A percentile compares a stretch with the other conserved stretches of the same genome.
Evolutionary conservation across 2,888 invertebrate genomes (phyloP).

Genomic region (Hydroisotoma schaefferi): DNA sequence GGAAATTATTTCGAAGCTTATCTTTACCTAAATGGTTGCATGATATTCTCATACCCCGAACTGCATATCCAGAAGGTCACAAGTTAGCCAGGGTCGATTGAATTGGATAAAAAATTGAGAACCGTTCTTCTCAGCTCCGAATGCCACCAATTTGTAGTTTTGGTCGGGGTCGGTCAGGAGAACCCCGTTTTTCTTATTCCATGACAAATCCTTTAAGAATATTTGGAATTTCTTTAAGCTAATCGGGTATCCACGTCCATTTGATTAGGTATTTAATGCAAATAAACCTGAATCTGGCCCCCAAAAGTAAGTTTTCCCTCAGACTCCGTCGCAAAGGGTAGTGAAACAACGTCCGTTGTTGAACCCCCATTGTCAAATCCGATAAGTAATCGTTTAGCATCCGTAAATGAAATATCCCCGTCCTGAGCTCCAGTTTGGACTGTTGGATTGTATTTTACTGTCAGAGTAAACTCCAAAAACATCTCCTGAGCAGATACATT

Average conservation of each 20-base stretch:
- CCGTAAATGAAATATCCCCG: background rate
- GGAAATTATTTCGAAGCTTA: background rate
- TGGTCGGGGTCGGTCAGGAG: background rate
- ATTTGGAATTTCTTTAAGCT: no score
- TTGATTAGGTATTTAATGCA: no score
- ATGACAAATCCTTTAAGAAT: background rate
- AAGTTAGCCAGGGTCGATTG: constrained; percentile 1
- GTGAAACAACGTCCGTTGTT: constrained; percentile 1
- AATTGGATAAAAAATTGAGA: background rate
- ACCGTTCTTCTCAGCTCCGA: background rate
- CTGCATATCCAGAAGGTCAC: constrained; percentile 2
- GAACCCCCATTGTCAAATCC: background rate
- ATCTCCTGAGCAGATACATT: background rate
- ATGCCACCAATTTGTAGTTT: constrained; percentile 2
- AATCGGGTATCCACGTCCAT: no score
- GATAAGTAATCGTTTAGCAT: background rate
- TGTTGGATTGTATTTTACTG: background rate
- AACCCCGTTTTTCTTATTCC: constrained; percentile 9
- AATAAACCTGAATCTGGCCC: background rate
- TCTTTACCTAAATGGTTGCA: background rate
- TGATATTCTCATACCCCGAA: constrained; percentile 1
- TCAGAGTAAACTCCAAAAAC: background rate
- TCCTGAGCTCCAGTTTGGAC: background rate
- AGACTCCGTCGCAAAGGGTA: background rate
- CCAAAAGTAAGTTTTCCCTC: background rate